Conservation (phyloP, 2,888 invertebrate genomes). For the Agrotis exclamationis region DNA sequence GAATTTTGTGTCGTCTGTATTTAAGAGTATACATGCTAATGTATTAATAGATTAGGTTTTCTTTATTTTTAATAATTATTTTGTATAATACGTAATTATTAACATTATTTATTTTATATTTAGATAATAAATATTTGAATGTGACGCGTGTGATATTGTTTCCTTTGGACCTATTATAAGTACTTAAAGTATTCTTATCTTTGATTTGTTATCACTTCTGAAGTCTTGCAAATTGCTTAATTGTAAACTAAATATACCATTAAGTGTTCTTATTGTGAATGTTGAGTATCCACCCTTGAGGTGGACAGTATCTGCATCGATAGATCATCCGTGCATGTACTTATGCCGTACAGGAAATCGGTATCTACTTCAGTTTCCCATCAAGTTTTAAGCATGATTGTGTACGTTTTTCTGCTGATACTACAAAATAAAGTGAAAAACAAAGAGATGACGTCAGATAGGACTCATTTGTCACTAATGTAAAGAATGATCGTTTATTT, state of each 20-base stretch:
- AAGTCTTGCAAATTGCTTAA: conserved; percentile 22
- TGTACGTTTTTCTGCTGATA: conserved; percentile 1
- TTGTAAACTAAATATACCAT: conserved; percentile 25
- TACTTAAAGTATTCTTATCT: conserved; percentile 48
- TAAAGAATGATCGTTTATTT: conserved; percentile 43
- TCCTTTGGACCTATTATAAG: conserved; percentile 53
- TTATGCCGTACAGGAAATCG: conserved; percentile 8
- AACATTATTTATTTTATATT: conserved; percentile 62
- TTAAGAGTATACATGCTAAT: conserved; percentile 31
- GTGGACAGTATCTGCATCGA: conserved; percentile 16
- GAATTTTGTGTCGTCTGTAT: conserved; percentile 46
- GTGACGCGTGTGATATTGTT: conserved; percentile 42
- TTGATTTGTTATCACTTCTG: conserved; percentile 43
- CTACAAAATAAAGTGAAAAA: conserved; percentile 20
- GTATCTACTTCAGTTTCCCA: conserved; percentile 7
- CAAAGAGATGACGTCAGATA: conserved; percentile 25
- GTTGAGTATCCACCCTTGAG: conserved; percentile 37
- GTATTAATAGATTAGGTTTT: conserved; percentile 36
- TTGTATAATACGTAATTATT: conserved; percentile 29
- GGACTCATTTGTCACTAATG: conserved; percentile 55
- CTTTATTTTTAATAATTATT: conserved; percentile 27
- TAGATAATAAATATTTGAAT: conserved; percentile 60
- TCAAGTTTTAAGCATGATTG: not conserved
- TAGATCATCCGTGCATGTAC: conserved; percentile 31
- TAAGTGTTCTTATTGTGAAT: conserved; percentile 30